Base-by-base conservation (phyloP, 2,797 vertebrate genomes). In the Takifugu rubripes region DNA sequence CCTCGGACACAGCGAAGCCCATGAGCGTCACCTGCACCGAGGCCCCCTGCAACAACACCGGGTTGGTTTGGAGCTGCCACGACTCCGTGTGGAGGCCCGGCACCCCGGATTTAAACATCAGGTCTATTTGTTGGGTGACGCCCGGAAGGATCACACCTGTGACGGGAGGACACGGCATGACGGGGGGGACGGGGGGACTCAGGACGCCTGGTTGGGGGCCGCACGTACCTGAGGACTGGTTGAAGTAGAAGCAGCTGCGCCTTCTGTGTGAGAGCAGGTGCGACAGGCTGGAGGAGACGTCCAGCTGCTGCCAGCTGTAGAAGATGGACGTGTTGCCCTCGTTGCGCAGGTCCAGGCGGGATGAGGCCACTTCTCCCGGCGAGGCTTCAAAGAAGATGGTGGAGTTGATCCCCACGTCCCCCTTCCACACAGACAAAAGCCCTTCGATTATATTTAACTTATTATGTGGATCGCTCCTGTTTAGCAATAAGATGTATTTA, bases 61-160 rank as follows among this genome's bases (percentile, higher is more conserved):
- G 97, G 74, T 93, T 94, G 17, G 96, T 96, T 64, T 89, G 85
- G 51, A 98, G 92, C 70, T 90, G 90, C 97, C 96, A 99, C 5
- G 66, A 62, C 61, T 98, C 95, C 0, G 84, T 89, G 82, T 89
- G 88, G 83, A 97, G 87, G 11, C 95, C 94, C 15, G 92, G 72
- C 29, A 48, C 71, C 31, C 72, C 60, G 5, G 94, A 94, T 81
- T 95, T 97, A 72, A 97, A 99, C 69, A 89, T 77, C 68, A 96
- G 89, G 55, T 82, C 82, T 52, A 96, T 85, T 12, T 2, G 62
- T 62, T 72, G 84, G 0, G 79, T 92, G 59, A 93, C 89, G 51
- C 92, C 87, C 2, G 96, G 96, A 51, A 93, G 84, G 78, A 97
- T 93, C 49, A 93, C 90, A 68, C 91, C 96, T 66, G 96, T 72